Conservation (phyloP, 2,797 vertebrate species). For the Aphelocoma californica region DNA sequence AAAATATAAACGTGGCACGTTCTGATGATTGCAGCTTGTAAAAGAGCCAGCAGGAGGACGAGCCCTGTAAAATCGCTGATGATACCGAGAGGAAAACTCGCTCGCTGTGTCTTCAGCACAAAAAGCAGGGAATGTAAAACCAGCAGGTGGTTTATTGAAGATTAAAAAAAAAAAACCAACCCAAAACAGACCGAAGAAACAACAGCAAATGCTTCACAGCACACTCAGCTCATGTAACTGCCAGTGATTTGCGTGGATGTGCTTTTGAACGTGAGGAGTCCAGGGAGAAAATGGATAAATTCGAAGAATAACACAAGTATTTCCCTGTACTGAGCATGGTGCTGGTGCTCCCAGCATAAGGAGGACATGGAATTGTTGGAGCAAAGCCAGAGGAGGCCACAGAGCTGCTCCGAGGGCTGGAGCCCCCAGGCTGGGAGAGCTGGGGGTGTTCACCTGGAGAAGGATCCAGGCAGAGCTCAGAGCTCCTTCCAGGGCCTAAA, state of each 20-base stretch:
- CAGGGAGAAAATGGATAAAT: not conserved
- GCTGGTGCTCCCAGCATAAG: not conserved
- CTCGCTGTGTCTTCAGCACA: not conserved
- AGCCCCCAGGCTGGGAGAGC: not conserved
- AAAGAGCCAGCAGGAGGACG: not conserved
- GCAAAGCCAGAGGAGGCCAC: not conserved
- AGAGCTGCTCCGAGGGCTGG: not conserved
- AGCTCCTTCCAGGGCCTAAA: not conserved
- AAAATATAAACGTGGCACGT: not conserved
- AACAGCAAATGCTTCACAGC: not conserved
- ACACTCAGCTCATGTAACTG: accelerated
- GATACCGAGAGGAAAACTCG: not conserved
- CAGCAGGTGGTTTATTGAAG: not conserved
- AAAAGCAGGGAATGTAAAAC: not conserved
- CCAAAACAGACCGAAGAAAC: not conserved
- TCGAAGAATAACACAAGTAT: no score
- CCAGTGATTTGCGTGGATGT: not conserved
- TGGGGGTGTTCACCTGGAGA: not conserved
- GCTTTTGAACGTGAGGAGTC: accelerated
- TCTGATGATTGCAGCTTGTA: not conserved
- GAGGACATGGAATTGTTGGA: not conserved
- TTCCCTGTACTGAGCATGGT: not conserved
- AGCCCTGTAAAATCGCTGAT: not conserved
- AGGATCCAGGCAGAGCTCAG: not conserved
- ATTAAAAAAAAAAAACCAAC: not conserved